phyloP scores from a whole-genome alignment of 1,140 invertebrate genomes.

The Antheraea pernyi region DNA sequence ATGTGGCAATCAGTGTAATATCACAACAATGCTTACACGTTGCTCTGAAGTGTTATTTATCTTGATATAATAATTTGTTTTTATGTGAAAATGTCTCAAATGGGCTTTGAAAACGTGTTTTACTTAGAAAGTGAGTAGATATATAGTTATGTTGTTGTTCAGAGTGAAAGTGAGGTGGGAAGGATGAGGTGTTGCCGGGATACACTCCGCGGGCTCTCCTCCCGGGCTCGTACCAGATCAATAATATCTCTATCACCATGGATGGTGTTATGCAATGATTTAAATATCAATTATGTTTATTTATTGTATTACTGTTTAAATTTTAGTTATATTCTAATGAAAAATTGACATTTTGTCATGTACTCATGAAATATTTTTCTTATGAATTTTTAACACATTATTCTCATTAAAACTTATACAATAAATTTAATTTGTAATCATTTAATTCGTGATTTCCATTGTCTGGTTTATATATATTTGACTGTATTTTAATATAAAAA shows the following conservation, averaged over 20 bases:
- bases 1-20: conserved; percentile 34
- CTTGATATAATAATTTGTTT: conserved; percentile 31
- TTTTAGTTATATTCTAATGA: no score
- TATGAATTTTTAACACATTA: no score
- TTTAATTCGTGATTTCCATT: no score
- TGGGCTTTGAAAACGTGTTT: conserved; percentile 79
- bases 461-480: no score
- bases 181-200: conserved; percentile 67
- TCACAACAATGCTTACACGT: conserved; percentile 48
- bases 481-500: no score
- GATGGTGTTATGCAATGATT: conserved; percentile 65
- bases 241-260: conserved; percentile 69
- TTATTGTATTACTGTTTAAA: background rate
- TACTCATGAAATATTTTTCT: no score
- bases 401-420: no score
- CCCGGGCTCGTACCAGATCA: conserved; percentile 65
- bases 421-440: no score
- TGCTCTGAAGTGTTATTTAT: conserved; percentile 22
- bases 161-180: conserved; percentile 55
- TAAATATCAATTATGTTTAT: conserved; percentile 6
- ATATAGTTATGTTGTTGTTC: conserved; percentile 35
- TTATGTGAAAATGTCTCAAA: conserved; percentile 63
- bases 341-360: no score
- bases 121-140: conserved; percentile 77
- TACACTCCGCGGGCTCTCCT: conserved; percentile 61